Evolutionary conservation across 1,140 invertebrate genomes (phyloP), one percentile per base, ranked within the genome.

Genomic region (Drosophila pruinosa): DNA sequence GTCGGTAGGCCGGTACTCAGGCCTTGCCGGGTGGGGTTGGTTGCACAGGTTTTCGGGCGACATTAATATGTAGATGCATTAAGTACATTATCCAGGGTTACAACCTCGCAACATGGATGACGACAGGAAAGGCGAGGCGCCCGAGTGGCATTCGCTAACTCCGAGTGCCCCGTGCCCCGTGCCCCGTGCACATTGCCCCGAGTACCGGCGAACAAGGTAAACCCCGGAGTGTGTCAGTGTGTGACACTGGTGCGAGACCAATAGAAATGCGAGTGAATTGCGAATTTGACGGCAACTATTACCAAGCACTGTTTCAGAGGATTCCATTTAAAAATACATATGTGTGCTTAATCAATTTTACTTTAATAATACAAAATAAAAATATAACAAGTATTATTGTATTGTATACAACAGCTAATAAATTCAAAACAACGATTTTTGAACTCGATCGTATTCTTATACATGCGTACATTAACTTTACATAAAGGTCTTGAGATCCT

Each of bases 31-130:
- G 24, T 12, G 47, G 36, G 43, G 48, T 56, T 31, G 59, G 28
- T 50, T 38, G 72, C 45, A 59, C 65, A 72, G 75, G 70, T 63
- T 85, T 77, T 74, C 54, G 71, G 75, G 73, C 79, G 77, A 85
- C 83, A 90, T 90, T 90, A 89, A 90, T 88, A 90, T 90, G 83
- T 85, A 90, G 89, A 90, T 90, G 89, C 89, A 90, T 89, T 90
- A 90, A 90, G 83, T 77, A 89, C 86, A 89, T 89, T 89, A 90
- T 90, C 81, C 83, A 89, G 89, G 89, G 89, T 90, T 90, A 89
- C 83, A 90, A 90, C 83, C 83, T 89, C 53, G 76, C 57, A 72
- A 71, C 62, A 67, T 45, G 39, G 73, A 73, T 38, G 64, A 56
- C 73, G 61, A 67, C 79, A 56, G 57, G 31, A 2, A 10, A 31